These are phyloP conservation scores for Lophochroa leadbeateri DNA, from an alignment of 2,113 vertebrate genomes.

Conservation along the genomic window DNA sequence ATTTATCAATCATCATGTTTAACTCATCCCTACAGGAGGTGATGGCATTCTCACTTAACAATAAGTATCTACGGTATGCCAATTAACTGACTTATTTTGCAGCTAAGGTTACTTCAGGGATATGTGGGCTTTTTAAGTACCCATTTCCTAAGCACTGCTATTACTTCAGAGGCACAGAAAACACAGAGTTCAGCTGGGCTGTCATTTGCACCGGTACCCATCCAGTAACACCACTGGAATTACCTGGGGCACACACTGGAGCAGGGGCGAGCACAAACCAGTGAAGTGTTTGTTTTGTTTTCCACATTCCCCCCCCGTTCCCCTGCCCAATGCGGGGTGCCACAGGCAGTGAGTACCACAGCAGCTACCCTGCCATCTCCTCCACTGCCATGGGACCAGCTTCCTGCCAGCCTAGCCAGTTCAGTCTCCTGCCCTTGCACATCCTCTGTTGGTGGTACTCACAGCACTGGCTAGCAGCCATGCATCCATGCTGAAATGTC, in stretches of 20 bases:
- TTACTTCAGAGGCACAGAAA: not conserved
- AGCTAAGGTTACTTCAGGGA: slow-evolving; percentile 63
- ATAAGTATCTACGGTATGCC: slow-evolving; percentile 74
- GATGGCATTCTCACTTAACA: slow-evolving; percentile 73
- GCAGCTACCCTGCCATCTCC: not conserved
- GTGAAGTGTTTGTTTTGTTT: not conserved
- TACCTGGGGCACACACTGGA: fast-evolving
- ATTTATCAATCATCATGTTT: slow-evolving; percentile 85
- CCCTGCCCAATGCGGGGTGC: fast-evolving
- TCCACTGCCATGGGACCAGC: fast-evolving
- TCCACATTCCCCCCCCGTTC: fast-evolving
- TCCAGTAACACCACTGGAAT: not conserved
- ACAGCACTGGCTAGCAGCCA: not conserved
- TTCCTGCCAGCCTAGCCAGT: not conserved
- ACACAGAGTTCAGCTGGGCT: not conserved
- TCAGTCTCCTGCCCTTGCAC: not conserved
- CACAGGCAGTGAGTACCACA: fast-evolving
- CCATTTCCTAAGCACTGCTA: slow-evolving; percentile 3
- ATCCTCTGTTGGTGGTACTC: not conserved
- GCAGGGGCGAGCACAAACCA: not conserved
- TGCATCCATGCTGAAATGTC: not conserved
- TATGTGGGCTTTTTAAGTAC: slow-evolving; percentile 38
- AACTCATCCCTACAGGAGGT: slow-evolving; percentile 74
- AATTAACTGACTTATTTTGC: slow-evolving; percentile 74
- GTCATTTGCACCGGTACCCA: not conserved